Evolutionary conservation across 2,113 vertebrate genomes (phyloP).

Genomic region (Paramormyrops kingsleyae): DNA sequence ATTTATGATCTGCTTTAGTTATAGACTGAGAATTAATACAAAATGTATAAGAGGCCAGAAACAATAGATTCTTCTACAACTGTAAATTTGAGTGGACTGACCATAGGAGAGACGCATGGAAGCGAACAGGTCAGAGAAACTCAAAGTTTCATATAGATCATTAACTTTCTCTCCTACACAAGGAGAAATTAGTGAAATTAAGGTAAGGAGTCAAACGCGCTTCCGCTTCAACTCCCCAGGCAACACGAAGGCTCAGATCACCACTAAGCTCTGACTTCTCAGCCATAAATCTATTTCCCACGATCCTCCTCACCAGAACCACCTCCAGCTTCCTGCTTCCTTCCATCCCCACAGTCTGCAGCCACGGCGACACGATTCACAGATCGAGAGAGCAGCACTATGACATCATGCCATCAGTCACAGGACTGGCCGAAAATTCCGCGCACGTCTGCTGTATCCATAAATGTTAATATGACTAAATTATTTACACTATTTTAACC

Average conservation of each 20-base stretch:
- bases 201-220: background rate
- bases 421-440: background rate
- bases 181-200: background rate
- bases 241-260: background rate
- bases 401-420: background rate
- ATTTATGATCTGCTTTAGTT: background rate
- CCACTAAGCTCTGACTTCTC: background rate
- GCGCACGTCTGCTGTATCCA: background rate
- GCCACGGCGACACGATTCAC: background rate
- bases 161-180: background rate
- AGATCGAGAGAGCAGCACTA: background rate
- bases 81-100: background rate
- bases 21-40: background rate
- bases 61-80: background rate
- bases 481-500: background rate
- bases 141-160: background rate
- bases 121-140: background rate
- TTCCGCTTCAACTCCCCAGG: background rate
- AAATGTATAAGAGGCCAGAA: background rate
- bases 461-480: background rate
- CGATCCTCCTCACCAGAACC: background rate
- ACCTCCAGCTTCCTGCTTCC: conserved; percentile 6
- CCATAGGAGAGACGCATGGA: background rate
- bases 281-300: background rate
- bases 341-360: background rate